Evolutionary conservation across 2,113 vertebrate species (phyloP), one percentile per base, ranked within the genome.

Genomic region (Trogon surrucura): DNA sequence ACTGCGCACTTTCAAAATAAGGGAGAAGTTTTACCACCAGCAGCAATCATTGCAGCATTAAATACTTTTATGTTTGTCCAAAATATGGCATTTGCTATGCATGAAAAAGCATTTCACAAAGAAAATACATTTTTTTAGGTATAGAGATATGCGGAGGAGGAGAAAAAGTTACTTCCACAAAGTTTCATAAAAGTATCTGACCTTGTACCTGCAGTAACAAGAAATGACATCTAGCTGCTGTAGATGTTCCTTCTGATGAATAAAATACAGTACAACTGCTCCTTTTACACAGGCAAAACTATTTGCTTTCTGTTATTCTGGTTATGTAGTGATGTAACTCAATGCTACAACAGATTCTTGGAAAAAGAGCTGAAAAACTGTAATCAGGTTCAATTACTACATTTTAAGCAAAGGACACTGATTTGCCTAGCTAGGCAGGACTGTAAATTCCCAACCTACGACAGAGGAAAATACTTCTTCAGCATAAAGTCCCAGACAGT

Each of bases 401-500:
- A 38, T 74, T 69, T 58, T 65, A 67, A 75, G 34, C 18, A 79
- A 56, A 75, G 77, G 56, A 72, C 19, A 25, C 5, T 32, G 23
- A 79, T 45, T 79, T 75, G 21, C 44, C 36, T 67, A n/a, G 20
- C n/a, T 81, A 32, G 70, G 22, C 7, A 51, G 34, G 32, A 64
- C 18, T 17, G 13, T 8, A 53, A 65, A 75, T 69, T 84, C 44
- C 53, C 32, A 57, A 2, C 6, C 8, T 54, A 19, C 1, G 1
- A n/a, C 36, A 85, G 26, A 60, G 19, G 61, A 69, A 84, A 81
- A 69, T 54, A n/a, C 2, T 58, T 69, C 2, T 58, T 69, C 57
- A 72, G 48, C 30, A 50, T 29, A 15, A 45, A 51, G 26, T 56
- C 21, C 53, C 44, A 51, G 0, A 0, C 10, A 61, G 38, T 4